Evolutionary conservation across 2,797 vertebrate species (phyloP), one percentile per base, ranked within the genome.

Genomic region (Hemibagrus guttatus): DNA sequence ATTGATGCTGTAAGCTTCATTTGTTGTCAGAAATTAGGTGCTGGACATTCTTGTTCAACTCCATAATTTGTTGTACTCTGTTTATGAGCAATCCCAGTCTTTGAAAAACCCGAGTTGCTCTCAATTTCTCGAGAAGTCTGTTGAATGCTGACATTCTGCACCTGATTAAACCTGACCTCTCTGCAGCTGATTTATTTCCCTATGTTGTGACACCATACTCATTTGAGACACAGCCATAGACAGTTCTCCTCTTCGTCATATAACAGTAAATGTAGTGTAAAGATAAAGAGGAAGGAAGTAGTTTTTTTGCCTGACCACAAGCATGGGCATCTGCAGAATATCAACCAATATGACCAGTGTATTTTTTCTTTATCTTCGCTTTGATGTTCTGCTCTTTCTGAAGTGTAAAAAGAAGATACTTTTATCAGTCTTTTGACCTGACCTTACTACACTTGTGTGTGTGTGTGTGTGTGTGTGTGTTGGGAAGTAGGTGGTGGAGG

Each of bases 311-410:
- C n/a, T 69, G 61, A 79, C 69, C n/a, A 26, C 49, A 42, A 75
- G 75, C 39, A 76, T 71, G 80, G 88, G 91, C 58, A 56, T 74
- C 87, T 91, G 91, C 91, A 91, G 88, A 89, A 89, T 88, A 90
- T 91, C 89, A 91, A 85, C 76, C 83, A 88, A 85, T 89, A 87
- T 39, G 35, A 39, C 80, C 93, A 88, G 88, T 89, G 88, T 81
- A 87, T 90, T 81, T 89, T 86, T 90, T 86, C 52, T 82, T 87
- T 87, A 84, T 91, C 90, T 94, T 94, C 93, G 94, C 93, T 87
- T 94, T 93, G 94, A 92, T 86, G 92, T 84, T 84, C 74, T 82
- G 85, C 56, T 86, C 84, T 81, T 87, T 93, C 93, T 94, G 91
- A 94, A 94, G 92, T 91, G 85, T 9, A 39, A 85, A 84, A 85